A percentile compares a stretch with the other conserved stretches of the same genome.
Conservation (phyloP, 1,140 invertebrate species). For the Ceratosolen fusciceps region DNA sequence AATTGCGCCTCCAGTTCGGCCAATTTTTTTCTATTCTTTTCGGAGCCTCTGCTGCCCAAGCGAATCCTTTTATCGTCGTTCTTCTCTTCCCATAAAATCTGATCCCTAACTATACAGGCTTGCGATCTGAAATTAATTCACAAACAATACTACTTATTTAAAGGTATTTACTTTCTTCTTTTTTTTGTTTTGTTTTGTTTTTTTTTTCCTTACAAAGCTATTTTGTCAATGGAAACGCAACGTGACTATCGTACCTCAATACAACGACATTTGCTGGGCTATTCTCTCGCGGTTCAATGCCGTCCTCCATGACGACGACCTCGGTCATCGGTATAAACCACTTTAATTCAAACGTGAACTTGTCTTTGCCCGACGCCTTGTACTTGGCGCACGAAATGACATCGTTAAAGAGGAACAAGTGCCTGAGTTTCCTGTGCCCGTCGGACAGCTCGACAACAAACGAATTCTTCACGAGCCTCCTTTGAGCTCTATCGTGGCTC, state of each 20-base stretch:
- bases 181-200: too few species aligned
- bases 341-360: constrained; percentile 92
- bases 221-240: too few species aligned
- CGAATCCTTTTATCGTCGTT: constrained; percentile 77
- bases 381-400: constrained; percentile 96
- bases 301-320: constrained; percentile 80
- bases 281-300: constrained; percentile 78
- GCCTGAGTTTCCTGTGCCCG: constrained; percentile 89
- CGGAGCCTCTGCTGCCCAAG: constrained; percentile 79
- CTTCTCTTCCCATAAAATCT: constrained; percentile 83
- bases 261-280: constrained; percentile 87
- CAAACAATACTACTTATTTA: neutral
- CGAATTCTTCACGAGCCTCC: constrained; percentile 93
- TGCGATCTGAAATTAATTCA: constrained; percentile 75
- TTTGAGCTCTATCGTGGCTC: constrained; percentile 84
- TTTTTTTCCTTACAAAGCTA: too few species aligned
- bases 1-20: constrained; percentile 90
- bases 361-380: constrained; percentile 87
- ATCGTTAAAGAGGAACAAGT: constrained; percentile 95
- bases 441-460: constrained; percentile 93
- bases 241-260: constrained; percentile 70
- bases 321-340: constrained; percentile 91
- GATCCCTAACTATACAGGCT: constrained; percentile 87
- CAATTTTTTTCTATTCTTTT: constrained; percentile 90
- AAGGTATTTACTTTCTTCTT: too few species aligned